Percentiles rank a stretch among this genome's conserved stretches.
These are phyloP conservation scores for Cinara cedri DNA, from an alignment of 2,888 invertebrate species.

Conservation along the genomic window DNA sequence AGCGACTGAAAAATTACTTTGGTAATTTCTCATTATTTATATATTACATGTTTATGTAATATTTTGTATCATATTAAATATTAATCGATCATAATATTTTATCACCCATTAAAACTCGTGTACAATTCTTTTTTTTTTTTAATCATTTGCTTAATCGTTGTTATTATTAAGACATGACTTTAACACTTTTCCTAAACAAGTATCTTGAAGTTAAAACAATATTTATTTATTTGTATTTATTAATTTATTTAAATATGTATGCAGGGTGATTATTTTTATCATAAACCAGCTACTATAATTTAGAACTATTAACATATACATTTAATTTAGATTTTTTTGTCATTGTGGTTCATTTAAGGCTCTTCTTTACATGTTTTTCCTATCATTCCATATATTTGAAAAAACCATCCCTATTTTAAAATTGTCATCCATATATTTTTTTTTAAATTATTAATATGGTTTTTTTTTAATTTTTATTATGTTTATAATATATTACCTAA, in stretches of 20 bases:
- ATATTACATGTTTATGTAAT: slow-evolving; percentile 33
- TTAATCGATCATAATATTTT: slow-evolving; percentile 51
- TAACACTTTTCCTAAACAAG: slow-evolving; percentile 50
- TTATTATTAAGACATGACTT: slow-evolving; percentile 42
- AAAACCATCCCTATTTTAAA: too few relatives aligned
- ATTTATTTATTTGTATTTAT: background rate
- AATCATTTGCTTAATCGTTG: slow-evolving; percentile 49
- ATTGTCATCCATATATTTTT: too few relatives aligned
- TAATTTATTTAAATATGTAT: background rate
- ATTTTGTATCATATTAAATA: slow-evolving; percentile 43
- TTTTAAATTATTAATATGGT: too few relatives aligned
- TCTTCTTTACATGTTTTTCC: too few relatives aligned
- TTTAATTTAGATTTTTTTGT: too few relatives aligned
- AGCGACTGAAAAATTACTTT: slow-evolving; percentile 77
- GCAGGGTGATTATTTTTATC: too few relatives aligned
- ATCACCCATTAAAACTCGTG: slow-evolving; percentile 45
- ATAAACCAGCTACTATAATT: too few relatives aligned
- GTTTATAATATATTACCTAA: too few relatives aligned
- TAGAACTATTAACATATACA: too few relatives aligned
- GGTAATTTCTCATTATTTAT: slow-evolving; percentile 64
- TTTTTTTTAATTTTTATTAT: too few relatives aligned
- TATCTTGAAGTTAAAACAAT: slow-evolving; percentile 39
- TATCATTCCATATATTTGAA: too few relatives aligned
- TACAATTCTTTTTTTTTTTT: slow-evolving; percentile 40
- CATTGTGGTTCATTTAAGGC: too few relatives aligned